Conservation (phyloP, 1,140 invertebrate genomes). For the Drosophila nannoptera region DNA sequence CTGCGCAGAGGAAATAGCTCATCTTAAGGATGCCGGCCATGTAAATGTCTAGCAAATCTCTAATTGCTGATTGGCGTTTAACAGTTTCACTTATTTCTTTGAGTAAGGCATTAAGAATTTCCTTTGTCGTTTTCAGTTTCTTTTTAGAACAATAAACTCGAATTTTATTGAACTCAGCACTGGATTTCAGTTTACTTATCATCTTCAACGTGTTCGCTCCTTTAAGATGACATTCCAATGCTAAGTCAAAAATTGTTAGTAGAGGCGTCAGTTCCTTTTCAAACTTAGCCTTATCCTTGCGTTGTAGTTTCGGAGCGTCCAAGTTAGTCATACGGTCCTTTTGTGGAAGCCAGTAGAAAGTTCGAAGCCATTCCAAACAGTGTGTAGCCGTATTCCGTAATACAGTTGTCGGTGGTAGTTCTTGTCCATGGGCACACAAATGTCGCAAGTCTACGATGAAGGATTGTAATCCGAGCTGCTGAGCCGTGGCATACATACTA, state of each 20-base stretch:
- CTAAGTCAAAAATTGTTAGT: slow-evolving; percentile 60
- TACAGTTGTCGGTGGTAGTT: slow-evolving; percentile 56
- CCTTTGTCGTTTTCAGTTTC: slow-evolving; percentile 36
- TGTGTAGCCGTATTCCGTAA: slow-evolving; percentile 52
- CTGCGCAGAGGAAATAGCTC: slow-evolving; percentile 57
- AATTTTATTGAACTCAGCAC: slow-evolving; percentile 55
- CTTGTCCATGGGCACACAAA: slow-evolving; percentile 73
- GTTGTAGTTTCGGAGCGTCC: slow-evolving; percentile 47
- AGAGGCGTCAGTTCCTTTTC: slow-evolving; percentile 46
- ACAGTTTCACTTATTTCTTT: slow-evolving; percentile 39
- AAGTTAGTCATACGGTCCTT: slow-evolving; percentile 52
- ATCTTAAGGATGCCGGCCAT: slow-evolving; percentile 53
- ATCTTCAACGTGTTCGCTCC: slow-evolving; percentile 58
- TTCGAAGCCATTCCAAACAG: slow-evolving; percentile 67
- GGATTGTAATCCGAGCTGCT: slow-evolving; percentile 62
- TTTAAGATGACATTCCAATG: slow-evolving; percentile 60
- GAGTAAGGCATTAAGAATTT: slow-evolving; percentile 37
- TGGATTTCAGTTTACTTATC: slow-evolving; percentile 52
- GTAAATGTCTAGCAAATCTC: slow-evolving; percentile 57
- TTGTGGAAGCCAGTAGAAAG: slow-evolving; percentile 70
- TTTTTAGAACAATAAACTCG: slow-evolving; percentile 42
- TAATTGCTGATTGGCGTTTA: slow-evolving; percentile 50
- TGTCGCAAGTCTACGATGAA: slow-evolving; percentile 76
- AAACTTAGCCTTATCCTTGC: slow-evolving; percentile 56
- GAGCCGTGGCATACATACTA: slow-evolving; percentile 74